Conservation (phyloP, 2,113 vertebrate genomes). For the Mugil cephalus region DNA sequence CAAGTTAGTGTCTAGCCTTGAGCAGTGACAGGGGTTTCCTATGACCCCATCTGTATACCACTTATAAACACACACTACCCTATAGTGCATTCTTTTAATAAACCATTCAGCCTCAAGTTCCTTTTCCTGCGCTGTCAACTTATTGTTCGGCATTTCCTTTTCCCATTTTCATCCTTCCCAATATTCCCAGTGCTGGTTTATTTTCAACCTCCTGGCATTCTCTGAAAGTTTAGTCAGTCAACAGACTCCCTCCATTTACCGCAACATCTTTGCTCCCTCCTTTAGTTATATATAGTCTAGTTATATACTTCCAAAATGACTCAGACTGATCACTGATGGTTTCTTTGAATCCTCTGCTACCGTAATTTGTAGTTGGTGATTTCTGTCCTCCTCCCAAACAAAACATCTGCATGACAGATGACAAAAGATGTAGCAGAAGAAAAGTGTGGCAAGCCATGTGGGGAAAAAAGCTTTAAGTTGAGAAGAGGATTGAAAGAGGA, state of each 20-base stretch:
- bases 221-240: constrained; percentile 68
- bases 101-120: constrained; percentile 45
- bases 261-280: constrained; percentile 41
- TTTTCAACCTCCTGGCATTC: constrained; percentile 61
- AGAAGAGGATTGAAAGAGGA: not conserved
- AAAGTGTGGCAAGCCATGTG: not conserved
- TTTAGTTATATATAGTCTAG: no score
- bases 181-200: constrained; percentile 62
- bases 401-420: not conserved
- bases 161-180: constrained; percentile 62
- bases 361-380: constrained; percentile 10
- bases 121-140: constrained; percentile 50
- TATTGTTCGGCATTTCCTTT: constrained; percentile 76
- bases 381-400: not conserved
- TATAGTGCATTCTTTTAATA: constrained; percentile 72
- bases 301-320: constrained; percentile 33
- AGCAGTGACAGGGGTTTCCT: constrained; percentile 66
- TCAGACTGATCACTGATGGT: constrained; percentile 37
- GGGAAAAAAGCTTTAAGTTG: not conserved
- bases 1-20: constrained; percentile 32
- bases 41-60: constrained; percentile 30
- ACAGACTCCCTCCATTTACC: constrained; percentile 56
- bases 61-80: constrained; percentile 49
- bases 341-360: not conserved
- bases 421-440: not conserved